phyloP scores from a whole-genome alignment of 1,140 invertebrate genomes.

The Phortica variegata region DNA sequence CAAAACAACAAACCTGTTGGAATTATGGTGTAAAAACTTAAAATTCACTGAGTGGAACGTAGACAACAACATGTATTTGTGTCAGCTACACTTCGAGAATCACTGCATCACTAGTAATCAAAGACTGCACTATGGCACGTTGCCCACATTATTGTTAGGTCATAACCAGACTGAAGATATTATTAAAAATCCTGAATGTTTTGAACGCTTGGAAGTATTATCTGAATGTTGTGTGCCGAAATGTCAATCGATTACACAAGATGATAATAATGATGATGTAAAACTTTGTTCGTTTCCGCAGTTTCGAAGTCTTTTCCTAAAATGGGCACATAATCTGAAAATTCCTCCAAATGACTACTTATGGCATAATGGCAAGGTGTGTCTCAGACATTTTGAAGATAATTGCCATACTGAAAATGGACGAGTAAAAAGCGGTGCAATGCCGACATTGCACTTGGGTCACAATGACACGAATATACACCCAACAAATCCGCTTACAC shows the following conservation, averaged over 20 bases:
- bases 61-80: slow-evolving; percentile 20
- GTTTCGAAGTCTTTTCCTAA: slow-evolving; percentile 12
- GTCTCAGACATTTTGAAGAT: slow-evolving; percentile 30
- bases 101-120: slow-evolving; percentile 26
- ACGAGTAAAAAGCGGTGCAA: slow-evolving; percentile 11
- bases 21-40: slow-evolving; percentile 35
- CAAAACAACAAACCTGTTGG: slow-evolving; percentile 12
- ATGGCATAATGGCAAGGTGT: slow-evolving; percentile 19
- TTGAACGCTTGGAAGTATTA: slow-evolving; percentile 2
- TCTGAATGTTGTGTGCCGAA: slow-evolving; percentile 29
- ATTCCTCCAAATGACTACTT: not conserved
- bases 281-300: slow-evolving; percentile 26
- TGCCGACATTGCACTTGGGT: slow-evolving; percentile 38
- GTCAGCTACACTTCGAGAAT: slow-evolving; percentile 39
- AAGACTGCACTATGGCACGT: slow-evolving; percentile 21
- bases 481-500: not conserved
- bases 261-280: slow-evolving; percentile 7
- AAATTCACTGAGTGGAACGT: slow-evolving; percentile 16
- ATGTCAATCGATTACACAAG: slow-evolving; percentile 22
- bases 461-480: slow-evolving; percentile 23
- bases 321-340: slow-evolving; percentile 36
- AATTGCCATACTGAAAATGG: slow-evolving; percentile 12
- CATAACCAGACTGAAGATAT: slow-evolving; percentile 15
- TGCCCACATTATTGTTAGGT: slow-evolving; percentile 35
- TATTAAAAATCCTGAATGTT: slow-evolving; percentile 1